These are phyloP conservation scores for Toxotes lorentzi DNA, from an alignment of 2,797 vertebrate genomes.

Conservation along the genomic window DNA sequence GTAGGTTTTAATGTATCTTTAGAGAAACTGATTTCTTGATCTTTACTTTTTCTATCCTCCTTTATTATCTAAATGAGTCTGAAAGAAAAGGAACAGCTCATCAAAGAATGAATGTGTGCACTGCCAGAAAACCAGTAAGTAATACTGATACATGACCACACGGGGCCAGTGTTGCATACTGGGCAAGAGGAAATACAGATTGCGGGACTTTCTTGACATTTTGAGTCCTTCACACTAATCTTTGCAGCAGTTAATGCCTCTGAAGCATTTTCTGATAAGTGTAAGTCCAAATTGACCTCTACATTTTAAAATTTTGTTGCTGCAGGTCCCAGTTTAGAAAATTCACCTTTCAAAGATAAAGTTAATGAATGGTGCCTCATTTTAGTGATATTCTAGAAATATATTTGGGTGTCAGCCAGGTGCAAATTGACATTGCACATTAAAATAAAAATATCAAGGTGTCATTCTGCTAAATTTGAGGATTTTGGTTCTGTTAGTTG, in stretches of 20 bases:
- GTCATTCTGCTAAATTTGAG: conserved; percentile 15
- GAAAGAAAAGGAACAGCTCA: neutral
- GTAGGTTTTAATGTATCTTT: neutral
- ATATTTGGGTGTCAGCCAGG: conserved; percentile 26
- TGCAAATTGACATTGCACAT: conserved; percentile 46
- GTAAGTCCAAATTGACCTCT: conserved; percentile 68
- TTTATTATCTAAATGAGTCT: neutral
- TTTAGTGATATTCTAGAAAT: conserved; percentile 31
- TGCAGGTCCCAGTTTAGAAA: conserved; percentile 42
- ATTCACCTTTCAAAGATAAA: conserved; percentile 63
- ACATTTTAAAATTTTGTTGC: conserved; percentile 52
- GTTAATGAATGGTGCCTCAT: conserved; percentile 45
- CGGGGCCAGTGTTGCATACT: conserved; percentile 73
- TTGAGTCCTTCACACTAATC: conserved; percentile 76
- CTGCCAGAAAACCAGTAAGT: neutral
- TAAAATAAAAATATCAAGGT: conserved; percentile 21
- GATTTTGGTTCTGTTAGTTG: conserved; percentile 4
- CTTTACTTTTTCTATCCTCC: neutral
- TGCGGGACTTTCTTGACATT: conserved; percentile 61
- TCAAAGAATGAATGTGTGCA: neutral
- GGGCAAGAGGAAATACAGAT: conserved; percentile 21
- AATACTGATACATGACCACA: conserved; percentile 50
- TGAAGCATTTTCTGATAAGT: conserved; percentile 66
- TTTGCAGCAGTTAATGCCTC: conserved; percentile 69
- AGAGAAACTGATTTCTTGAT: neutral